phyloP scores from a whole-genome alignment of 2,797 vertebrate genomes.

The Oreonectes daqikongensis region DNA sequence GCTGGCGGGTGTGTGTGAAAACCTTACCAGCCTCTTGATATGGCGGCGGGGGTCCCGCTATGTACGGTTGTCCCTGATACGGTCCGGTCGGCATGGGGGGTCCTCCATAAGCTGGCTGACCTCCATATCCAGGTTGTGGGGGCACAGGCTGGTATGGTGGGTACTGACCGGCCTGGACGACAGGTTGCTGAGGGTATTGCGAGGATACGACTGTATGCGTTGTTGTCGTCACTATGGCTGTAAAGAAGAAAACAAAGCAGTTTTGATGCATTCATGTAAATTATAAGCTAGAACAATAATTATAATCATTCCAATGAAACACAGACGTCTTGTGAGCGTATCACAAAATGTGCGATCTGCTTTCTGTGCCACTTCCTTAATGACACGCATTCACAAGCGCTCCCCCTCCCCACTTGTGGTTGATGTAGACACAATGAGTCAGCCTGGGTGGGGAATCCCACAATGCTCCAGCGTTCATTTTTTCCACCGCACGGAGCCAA shows the following conservation, averaged over 20 bases:
- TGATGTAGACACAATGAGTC: conserved; percentile 68
- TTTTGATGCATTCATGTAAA: no score
- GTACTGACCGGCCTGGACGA: conserved; percentile 67
- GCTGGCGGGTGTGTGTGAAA: neutral
- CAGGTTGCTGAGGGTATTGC: conserved; percentile 66
- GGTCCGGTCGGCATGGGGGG: conserved; percentile 26
- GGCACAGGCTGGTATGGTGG: conserved; percentile 71
- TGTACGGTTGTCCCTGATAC: conserved; percentile 52
- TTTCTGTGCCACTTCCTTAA: conserved; percentile 62
- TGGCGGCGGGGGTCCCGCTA: conserved; percentile 52
- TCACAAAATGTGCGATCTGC: neutral
- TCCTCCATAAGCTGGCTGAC: conserved; percentile 41
- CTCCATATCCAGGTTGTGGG: conserved; percentile 64
- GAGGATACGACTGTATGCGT: conserved; percentile 72
- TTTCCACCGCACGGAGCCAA: conserved; percentile 28
- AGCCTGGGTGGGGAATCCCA: conserved; percentile 58
- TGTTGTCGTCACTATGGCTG: conserved; percentile 52
- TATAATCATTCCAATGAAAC: no score
- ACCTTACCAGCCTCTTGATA: conserved; percentile 65
- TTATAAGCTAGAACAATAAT: no score
- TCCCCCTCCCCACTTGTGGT: conserved; percentile 20
- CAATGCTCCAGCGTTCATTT: neutral
- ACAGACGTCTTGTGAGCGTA: neutral
- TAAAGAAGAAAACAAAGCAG: neutral
- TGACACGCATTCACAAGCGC: conserved; percentile 28